These are phyloP conservation scores for Sebastolobus altivelis DNA, from an alignment of 2,797 vertebrate genomes.

Conservation along the genomic window DNA sequence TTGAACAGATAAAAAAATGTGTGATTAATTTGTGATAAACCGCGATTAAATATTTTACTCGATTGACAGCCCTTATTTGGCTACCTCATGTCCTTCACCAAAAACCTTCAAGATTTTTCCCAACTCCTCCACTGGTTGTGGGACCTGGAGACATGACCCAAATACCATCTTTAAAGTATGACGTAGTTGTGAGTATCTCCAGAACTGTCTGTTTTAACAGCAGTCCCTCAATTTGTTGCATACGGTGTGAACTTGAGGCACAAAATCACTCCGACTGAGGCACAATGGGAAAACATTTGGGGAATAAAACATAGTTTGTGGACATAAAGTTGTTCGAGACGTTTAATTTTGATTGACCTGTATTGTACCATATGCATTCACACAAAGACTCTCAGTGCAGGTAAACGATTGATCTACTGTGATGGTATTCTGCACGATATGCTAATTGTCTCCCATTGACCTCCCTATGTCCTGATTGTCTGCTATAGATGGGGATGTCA, in stretches of 20 bases:
- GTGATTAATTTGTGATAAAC: too few species aligned
- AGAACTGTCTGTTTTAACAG: background rate
- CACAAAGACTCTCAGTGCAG: background rate
- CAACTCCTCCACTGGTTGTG: background rate
- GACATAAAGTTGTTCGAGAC: background rate
- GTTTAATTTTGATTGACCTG: background rate
- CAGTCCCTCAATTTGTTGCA: background rate
- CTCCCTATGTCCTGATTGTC: constrained; percentile 32
- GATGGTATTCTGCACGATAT: constrained; percentile 10
- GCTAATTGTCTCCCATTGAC: constrained; percentile 27
- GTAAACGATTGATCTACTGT: background rate
- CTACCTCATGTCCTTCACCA: background rate
- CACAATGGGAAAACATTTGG: background rate
- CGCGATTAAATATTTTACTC: too few species aligned
- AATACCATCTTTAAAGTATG: background rate
- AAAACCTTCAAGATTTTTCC: background rate
- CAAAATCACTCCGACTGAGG: background rate
- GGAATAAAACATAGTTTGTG: background rate
- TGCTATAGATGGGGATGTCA: constrained; percentile 91
- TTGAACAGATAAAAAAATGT: too few species aligned
- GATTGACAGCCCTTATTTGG: background rate
- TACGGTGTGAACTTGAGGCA: background rate
- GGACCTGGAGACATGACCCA: background rate
- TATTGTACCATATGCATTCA: background rate
- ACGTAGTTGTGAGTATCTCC: background rate